Conservation (phyloP, 35 echinoderm and acorn worm genomes). For the Apostichopus japonicus region DNA sequence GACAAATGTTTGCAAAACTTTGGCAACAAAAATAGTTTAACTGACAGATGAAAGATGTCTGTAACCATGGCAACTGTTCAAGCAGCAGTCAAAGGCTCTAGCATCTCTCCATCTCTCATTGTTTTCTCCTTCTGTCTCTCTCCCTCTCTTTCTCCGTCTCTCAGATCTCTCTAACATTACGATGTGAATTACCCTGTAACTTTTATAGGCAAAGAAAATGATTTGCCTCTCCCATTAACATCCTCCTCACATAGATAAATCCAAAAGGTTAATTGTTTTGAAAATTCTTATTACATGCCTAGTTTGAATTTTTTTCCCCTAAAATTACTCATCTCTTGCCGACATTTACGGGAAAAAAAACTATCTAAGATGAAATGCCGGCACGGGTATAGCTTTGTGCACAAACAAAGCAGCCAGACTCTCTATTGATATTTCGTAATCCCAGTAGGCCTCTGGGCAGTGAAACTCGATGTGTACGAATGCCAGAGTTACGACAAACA, state of each 20-base stretch:
- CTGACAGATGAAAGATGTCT: no score
- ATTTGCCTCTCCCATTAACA: no score
- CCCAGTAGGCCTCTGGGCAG: slow-evolving; percentile 1
- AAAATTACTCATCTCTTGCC: slow-evolving; percentile 30
- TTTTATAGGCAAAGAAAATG: no score
- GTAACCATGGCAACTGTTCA: no score
- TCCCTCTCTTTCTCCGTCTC: no score
- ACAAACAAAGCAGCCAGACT: slow-evolving; percentile 35
- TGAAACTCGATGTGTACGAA: not conserved
- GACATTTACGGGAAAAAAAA: not conserved
- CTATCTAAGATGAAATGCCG: slow-evolving; percentile 22
- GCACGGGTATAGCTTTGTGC: not conserved
- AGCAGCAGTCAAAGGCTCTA: no score
- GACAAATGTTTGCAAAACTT: no score
- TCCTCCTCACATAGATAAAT: not conserved
- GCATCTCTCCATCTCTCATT: no score
- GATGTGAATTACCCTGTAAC: no score
- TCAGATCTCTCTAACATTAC: no score
- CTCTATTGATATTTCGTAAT: slow-evolving; percentile 5
- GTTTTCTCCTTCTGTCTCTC: no score
- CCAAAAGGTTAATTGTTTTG: slow-evolving; percentile 46
- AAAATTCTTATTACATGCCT: not conserved
- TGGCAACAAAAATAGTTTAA: no score
- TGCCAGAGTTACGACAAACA: not conserved
- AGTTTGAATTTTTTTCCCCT: not conserved